Percentiles rank a stretch among this genome's conserved stretches.
Conservation (phyloP, 2,797 vertebrate genomes). For the Hirundo rustica region DNA sequence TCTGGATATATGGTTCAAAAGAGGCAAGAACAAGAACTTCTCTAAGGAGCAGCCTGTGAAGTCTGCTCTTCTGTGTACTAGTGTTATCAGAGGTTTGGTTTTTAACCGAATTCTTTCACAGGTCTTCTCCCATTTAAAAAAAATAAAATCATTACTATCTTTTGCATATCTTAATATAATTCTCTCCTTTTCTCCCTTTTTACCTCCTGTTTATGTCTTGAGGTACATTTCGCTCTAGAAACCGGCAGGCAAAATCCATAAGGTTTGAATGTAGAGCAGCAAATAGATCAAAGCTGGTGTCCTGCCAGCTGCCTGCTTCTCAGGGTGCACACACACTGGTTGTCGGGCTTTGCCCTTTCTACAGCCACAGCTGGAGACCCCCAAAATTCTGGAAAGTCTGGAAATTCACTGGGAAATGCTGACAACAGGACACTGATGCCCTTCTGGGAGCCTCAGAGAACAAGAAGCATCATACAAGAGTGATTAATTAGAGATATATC, state of each 20-base stretch:
- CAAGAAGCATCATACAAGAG: background rate
- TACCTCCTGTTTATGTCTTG: background rate
- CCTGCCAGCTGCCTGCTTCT: background rate
- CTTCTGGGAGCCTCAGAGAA: background rate
- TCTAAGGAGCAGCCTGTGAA: background rate
- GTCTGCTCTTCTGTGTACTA: background rate
- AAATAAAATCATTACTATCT: background rate
- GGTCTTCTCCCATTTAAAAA: background rate
- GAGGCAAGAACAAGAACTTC: background rate
- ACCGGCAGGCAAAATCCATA: background rate
- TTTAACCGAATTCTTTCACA: background rate
- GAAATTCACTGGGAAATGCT: background rate
- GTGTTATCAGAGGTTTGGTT: background rate
- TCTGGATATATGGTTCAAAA: background rate
- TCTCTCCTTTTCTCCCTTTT: background rate
- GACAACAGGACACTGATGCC: accelerated
- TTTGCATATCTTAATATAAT: background rate
- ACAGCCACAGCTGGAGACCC: background rate
- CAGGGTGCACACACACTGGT: background rate
- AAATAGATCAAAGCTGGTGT: background rate
- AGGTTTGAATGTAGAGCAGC: background rate
- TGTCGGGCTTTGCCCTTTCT: background rate
- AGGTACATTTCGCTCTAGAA: background rate
- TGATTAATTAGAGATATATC: background rate
- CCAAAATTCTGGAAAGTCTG: background rate